A percentile compares a stretch with the other conserved stretches of the same genome.
phyloP scores from a whole-genome alignment of 2,113 vertebrate species.

The Sceloporus tristichus region DNA sequence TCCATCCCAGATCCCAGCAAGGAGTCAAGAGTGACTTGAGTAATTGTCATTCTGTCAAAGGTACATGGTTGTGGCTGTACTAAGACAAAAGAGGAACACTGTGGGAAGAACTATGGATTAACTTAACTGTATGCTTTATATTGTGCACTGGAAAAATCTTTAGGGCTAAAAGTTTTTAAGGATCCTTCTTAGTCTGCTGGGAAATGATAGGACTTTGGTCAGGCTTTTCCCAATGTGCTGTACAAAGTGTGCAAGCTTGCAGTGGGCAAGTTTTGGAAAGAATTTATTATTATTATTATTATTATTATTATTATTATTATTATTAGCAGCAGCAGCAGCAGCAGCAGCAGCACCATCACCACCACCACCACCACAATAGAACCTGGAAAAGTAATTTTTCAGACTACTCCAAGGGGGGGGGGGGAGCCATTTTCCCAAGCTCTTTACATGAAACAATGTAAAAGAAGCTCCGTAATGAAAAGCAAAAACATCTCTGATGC shows the following conservation, averaged over 20 bases:
- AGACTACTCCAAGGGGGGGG: neutral
- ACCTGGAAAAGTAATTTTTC: neutral
- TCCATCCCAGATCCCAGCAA: neutral
- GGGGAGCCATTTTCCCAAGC: too few species aligned
- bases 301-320: too few species aligned
- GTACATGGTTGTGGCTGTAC: neutral
- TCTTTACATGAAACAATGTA: neutral
- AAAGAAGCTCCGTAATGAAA: neutral
- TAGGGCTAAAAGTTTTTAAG: neutral
- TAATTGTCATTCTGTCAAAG: neutral
- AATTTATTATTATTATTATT: neutral
- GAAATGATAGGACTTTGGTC: neutral
- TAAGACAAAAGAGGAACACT: neutral
- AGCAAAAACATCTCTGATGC: neutral
- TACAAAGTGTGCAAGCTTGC: neutral
- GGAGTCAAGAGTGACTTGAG: neutral
- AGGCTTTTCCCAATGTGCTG: neutral
- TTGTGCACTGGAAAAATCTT: neutral
- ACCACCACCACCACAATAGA: neutral
- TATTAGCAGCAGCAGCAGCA: too few species aligned
- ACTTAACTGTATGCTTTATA: neutral
- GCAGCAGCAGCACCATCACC: neutral
- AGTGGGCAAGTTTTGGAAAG: neutral
- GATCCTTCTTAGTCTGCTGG: neutral
- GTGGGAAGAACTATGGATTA: neutral